These are phyloP conservation scores for Campoletis sonorensis DNA, from an alignment of 1,140 invertebrate species.

Conservation along the genomic window DNA sequence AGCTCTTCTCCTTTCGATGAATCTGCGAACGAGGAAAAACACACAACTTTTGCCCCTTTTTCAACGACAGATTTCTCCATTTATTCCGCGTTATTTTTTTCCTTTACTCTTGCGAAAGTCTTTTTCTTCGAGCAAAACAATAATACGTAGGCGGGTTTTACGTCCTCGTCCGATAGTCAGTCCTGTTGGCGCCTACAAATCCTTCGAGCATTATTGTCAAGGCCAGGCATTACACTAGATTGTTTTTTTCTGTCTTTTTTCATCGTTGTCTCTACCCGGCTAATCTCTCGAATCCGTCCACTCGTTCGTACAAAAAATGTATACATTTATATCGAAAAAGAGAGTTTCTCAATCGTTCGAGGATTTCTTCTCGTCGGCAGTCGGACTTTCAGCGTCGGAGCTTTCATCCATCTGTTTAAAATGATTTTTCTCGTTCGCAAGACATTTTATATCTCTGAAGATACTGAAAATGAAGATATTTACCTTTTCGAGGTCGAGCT, in stretches of 20 bases:
- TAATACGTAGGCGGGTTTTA: background rate
- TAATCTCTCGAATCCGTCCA: background rate
- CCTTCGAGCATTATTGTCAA: background rate
- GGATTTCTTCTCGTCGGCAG: background rate
- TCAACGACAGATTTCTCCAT: background rate
- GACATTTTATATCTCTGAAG: background rate
- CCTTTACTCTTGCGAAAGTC: background rate
- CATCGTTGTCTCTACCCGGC: background rate
- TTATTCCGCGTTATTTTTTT: too few relatives aligned
- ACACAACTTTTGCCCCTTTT: background rate
- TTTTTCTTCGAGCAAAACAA: background rate
- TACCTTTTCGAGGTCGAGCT: conserved; percentile 18
- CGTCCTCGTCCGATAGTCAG: conserved; percentile 1
- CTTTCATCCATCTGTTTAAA: background rate
- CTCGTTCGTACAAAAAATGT: background rate
- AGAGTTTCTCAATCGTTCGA: background rate
- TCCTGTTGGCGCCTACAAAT: background rate
- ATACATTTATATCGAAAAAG: background rate
- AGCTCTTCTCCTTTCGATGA: background rate
- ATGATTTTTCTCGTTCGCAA: background rate
- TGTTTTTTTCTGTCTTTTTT: background rate
- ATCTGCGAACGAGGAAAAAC: background rate
- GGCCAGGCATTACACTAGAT: too few relatives aligned
- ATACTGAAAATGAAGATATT: background rate
- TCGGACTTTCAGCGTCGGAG: background rate